Base-by-base conservation (phyloP, 2,888 invertebrate species). In the Dendrolimus pini region DNA sequence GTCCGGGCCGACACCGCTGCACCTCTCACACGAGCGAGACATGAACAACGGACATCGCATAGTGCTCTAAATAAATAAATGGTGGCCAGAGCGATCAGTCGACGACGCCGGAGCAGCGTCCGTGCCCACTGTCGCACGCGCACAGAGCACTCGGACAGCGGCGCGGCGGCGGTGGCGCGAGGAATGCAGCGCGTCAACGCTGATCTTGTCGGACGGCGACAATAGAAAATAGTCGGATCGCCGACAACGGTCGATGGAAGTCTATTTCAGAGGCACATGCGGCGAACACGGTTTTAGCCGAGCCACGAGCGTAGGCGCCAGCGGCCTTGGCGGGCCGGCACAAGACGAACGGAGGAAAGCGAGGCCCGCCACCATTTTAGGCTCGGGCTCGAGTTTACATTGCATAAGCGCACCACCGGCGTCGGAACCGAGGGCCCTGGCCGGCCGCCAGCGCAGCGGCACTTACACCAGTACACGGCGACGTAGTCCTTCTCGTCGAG, bases 391-490 rank as follows among this genome's bases (percentile, higher is more conserved):
- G 47, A 12, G 47, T 47, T 47, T 3, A 47, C 47, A 79, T 90
- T 89, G 89, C 89, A 88, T 89, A 90, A 89, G 80, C 72, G 71
- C 65, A 69, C 64, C 67, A 66, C 66, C 67, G 70, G 69, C 64
- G 67, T 70, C 70, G 75, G 68, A 74, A 78, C 70, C 75, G 74
- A 76, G 69, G 74, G 72, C 68, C 65, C 62, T 59, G 68, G 73
- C 76, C 66, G 71, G 67, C 69, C 72, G 65, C 73, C 65, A 65
- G 65, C 71, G 68, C 66, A 67, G 65, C 61, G 65, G 64, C 92
- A 96, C 97, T 97, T 95, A 97, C 97, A 97, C 96, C 97, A 97
- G 92, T 96, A 97, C 91, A 97, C 97, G 85, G 97, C 97, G 86
- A 97, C 96, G 93, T 96, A 97, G 92, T 97, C 97, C 94, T 97